Conservation (phyloP, 2,888 invertebrate species). For the Papilio elwesi region DNA sequence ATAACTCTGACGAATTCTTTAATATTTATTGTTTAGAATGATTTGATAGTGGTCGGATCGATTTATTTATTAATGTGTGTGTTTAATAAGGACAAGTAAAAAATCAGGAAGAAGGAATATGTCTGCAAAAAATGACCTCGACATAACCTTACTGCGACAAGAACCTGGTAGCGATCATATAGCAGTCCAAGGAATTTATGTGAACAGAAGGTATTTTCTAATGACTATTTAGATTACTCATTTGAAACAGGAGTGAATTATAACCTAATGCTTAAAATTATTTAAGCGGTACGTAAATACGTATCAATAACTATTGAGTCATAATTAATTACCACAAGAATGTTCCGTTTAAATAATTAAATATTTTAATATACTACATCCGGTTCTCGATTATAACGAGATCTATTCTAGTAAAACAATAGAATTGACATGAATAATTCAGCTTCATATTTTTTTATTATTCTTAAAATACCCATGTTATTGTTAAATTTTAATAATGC, state of each 20-base stretch:
- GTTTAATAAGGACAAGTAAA: too few species aligned
- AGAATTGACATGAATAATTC: conserved; percentile 11
- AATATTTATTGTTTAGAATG: too few species aligned
- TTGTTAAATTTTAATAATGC: too few species aligned
- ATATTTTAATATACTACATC: conserved; percentile 48
- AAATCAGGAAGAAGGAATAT: background rate
- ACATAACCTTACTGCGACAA: conserved; percentile 32
- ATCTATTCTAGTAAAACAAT: conserved; percentile 54
- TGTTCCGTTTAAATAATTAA: conserved; percentile 75
- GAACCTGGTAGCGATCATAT: conserved; percentile 3
- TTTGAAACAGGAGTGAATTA: background rate
- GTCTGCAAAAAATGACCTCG: conserved; percentile 33
- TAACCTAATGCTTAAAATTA: conserved; percentile 13
- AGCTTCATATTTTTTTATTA: background rate
- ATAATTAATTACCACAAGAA: conserved; percentile 29
- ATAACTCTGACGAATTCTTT: too few species aligned
- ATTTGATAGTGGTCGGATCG: too few species aligned
- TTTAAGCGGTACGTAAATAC: background rate
- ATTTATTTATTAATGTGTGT: too few species aligned
- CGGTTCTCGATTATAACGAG: conserved; percentile 15
- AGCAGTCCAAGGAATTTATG: background rate
- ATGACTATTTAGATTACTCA: background rate
- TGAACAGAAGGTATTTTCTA: conserved; percentile 3
- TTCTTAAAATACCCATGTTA: too few species aligned
- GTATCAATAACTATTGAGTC: too few species aligned